Evolutionary conservation across 2,888 invertebrate species (phyloP).

Genomic region (Drosophila eohydei): DNA sequence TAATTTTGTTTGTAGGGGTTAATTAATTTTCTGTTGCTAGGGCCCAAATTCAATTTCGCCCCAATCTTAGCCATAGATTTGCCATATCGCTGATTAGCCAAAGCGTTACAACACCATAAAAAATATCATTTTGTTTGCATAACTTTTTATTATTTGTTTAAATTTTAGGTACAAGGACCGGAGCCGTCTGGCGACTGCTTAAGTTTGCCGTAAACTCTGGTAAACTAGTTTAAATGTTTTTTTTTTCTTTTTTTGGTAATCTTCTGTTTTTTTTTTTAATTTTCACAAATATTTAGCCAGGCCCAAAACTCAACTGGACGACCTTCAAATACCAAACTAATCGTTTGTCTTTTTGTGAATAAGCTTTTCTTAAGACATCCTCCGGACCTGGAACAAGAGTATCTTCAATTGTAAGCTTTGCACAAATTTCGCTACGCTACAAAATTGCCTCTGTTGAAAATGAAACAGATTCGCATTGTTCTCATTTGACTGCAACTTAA

Average conservation of each 20-base stretch:
- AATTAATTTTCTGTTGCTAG: conserved; percentile 53
- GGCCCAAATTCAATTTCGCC: conserved; percentile 66
- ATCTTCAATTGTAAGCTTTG: conserved; percentile 60
- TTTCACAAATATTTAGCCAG: conserved; percentile 41
- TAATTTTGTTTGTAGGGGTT: conserved; percentile 56
- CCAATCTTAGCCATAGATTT: conserved; percentile 59
- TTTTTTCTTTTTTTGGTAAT: not conserved
- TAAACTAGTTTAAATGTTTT: conserved; percentile 23
- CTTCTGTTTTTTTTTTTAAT: not conserved
- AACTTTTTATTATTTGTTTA: conserved; percentile 24
- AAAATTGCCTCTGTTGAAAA: conserved; percentile 57
- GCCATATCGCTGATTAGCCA: conserved; percentile 46
- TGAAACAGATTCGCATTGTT: conserved; percentile 38
- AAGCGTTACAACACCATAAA: conserved; percentile 76
- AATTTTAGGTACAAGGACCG: conserved; percentile 66
- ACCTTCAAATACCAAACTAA: conserved; percentile 53
- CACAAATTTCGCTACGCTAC: conserved; percentile 64
- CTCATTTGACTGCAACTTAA: conserved; percentile 68
- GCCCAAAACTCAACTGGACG: conserved; percentile 40
- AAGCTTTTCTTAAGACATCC: conserved; percentile 2
- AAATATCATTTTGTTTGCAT: conserved; percentile 66
- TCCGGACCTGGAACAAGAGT: conserved; percentile 10
- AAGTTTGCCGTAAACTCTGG: conserved; percentile 39
- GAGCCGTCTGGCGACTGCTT: conserved; percentile 50
- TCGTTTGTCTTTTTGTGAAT: conserved; percentile 20